Evolutionary conservation across 2,113 vertebrate species (phyloP).

Genomic region (Cyanoderma ruficeps): DNA sequence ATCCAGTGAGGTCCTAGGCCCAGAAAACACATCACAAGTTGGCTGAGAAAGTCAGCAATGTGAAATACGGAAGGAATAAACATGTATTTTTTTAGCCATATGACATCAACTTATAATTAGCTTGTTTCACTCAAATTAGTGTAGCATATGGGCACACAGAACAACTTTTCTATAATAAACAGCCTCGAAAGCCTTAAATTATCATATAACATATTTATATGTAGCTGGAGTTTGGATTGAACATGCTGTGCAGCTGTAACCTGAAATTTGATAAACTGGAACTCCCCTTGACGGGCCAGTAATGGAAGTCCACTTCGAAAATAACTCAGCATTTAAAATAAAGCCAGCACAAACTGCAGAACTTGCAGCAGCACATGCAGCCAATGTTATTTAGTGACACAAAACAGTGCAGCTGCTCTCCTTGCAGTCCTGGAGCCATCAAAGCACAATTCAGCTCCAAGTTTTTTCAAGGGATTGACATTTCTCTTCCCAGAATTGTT

Average conservation of each 20-base stretch:
- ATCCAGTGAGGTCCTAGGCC: not conserved
- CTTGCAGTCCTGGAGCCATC: not conserved
- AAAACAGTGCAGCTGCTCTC: not conserved
- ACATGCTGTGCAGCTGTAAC: not conserved
- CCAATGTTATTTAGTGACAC: not conserved
- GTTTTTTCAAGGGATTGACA: not conserved
- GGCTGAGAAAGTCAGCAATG: not conserved
- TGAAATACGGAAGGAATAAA: not conserved
- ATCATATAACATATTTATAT: not conserved
- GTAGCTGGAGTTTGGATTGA: not conserved
- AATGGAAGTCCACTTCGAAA: not conserved
- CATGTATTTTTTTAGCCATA: constrained; percentile 51
- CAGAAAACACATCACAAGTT: not conserved
- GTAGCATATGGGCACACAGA: not conserved
- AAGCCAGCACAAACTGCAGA: not conserved
- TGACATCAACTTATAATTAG: constrained; percentile 66
- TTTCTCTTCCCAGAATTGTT: not conserved
- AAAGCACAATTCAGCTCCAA: not conserved
- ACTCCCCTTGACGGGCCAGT: not conserved
- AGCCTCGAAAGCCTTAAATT: not conserved
- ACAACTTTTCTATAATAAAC: constrained; percentile 38
- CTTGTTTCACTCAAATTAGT: constrained; percentile 14
- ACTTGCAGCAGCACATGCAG: not conserved
- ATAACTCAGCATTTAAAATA: not conserved
- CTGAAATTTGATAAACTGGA: not conserved